Base-by-base conservation (phyloP, 1,140 invertebrate species). In the Drosophila sp. region DNA sequence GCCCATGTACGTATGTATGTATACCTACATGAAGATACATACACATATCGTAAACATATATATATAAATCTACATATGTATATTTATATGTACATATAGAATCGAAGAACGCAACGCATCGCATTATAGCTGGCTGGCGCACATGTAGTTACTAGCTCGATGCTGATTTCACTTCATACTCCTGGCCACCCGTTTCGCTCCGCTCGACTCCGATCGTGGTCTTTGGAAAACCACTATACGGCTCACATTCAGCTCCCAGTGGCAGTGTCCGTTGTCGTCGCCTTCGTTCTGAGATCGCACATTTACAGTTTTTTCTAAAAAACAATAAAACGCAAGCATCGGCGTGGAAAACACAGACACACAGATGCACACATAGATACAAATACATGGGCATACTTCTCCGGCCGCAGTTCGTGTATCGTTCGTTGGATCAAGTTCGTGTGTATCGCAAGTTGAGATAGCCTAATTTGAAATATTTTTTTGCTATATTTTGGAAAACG, bases 261-360 rank as follows among this genome's bases (percentile, higher is more conserved):
- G 25, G 4, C 60, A 41, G 4, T 30, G 35, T 5, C 25, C 50
- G 54, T 56, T 61, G 58, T 17, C 62, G 62, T 65, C 47, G 60
- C 55, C 27, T 57, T 41, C n/a, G 41, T 41, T 83, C 75, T 79
- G 17, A 17, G 79, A 83, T 87, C 74, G 79, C 66, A 66, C 84
- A 79, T 89, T 89, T 89, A 89, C 84, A 89, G 84, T 90, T 84
- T 70, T 89, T 89, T 89, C 84, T 89, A 89, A 89, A 89, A 89
- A 89, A 89, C 84, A 89, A 89, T 89, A 89, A 89, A 89, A 89
- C 71, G 66, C 84, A 69, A 66, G 54, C 85, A 78, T 73, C 73
- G 56, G 70, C 70, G 85, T 87, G 84, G 84, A 87, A 89, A 89
- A 79, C 65, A 85, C 77, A 79, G 63, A 87, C 62, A 60, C 25